These are phyloP conservation scores for Mamestra brassicae DNA, from an alignment of 2,888 invertebrate species.

Conservation along the genomic window DNA sequence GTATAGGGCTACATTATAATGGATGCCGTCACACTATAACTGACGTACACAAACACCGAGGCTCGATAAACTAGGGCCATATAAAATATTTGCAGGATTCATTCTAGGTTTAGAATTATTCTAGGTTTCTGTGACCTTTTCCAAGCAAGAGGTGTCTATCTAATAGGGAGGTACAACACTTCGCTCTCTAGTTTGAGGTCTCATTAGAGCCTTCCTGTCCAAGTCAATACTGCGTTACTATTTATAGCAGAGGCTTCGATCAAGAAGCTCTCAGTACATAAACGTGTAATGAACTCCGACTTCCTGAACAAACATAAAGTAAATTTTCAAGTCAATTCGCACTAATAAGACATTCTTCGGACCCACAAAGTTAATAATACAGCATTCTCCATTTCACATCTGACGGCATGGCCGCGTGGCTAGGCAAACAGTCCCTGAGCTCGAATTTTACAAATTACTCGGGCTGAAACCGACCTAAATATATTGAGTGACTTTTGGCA, in stretches of 20 bases:
- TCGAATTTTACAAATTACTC: constrained; percentile 73
- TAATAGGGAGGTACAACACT: too few species aligned
- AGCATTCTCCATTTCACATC: constrained; percentile 63
- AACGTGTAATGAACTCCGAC: constrained; percentile 41
- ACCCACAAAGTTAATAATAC: constrained; percentile 67
- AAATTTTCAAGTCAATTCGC: constrained; percentile 53
- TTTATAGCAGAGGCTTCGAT: constrained; percentile 7
- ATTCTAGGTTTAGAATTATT: too few species aligned
- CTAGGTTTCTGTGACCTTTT: background rate
- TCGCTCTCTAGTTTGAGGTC: background rate
- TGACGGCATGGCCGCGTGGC: constrained; percentile 57
- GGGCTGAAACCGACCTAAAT: constrained; percentile 66
- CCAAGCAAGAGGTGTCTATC: background rate
- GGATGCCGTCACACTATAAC: constrained; percentile 28
- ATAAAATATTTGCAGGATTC: constrained; percentile 48
- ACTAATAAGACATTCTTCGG: constrained; percentile 71
- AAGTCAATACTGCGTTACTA: constrained; percentile 23
- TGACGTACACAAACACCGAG: constrained; percentile 29
- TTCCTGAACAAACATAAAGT: constrained; percentile 44
- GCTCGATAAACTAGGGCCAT: constrained; percentile 9
- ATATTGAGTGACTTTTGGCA: constrained; percentile 69
- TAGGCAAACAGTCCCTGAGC: constrained; percentile 69
- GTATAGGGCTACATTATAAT: constrained; percentile 14
- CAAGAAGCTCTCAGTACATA: background rate
- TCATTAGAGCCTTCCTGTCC: constrained; percentile 1